Evolutionary conservation across 2,113 vertebrate species (phyloP).

Genomic region (Poeciliopsis retropinna): DNA sequence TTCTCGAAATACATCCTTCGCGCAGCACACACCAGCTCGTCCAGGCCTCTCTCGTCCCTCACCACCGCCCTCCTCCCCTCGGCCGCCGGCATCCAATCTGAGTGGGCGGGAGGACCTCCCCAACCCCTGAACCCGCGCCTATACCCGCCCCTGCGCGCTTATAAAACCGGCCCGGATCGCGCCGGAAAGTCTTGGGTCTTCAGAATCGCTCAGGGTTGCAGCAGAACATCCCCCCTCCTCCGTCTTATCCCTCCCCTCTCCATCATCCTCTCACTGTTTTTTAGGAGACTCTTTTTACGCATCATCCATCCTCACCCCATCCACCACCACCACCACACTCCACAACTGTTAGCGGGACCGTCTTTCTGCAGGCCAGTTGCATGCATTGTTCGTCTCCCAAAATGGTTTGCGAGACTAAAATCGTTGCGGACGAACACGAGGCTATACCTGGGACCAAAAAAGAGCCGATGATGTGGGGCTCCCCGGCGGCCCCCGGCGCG

Average conservation of each 20-base stretch:
- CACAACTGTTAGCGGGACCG: conserved; percentile 39
- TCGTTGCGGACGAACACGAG: conserved; percentile 93
- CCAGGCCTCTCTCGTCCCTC: conserved; percentile 35
- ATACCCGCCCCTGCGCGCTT: conserved; percentile 78
- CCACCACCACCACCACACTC: neutral
- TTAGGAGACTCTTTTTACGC: conserved; percentile 45
- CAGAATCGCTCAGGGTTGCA: conserved; percentile 82
- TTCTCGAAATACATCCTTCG: conserved; percentile 50
- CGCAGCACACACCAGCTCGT: conserved; percentile 29
- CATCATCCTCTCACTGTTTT: conserved; percentile 63
- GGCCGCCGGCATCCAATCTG: conserved; percentile 83
- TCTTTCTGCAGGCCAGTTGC: conserved; percentile 85
- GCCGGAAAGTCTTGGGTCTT: conserved; percentile 85
- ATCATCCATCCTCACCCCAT: conserved; percentile 49
- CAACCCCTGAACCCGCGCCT: conserved; percentile 82
- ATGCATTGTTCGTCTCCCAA: conserved; percentile 96
- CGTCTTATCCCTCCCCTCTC: conserved; percentile 53
- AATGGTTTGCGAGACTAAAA: conserved; percentile 99
- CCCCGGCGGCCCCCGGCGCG: conserved; percentile 80
- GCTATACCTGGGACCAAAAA: conserved; percentile 89
- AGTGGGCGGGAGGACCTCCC: conserved; percentile 80
- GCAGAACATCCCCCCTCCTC: conserved; percentile 73
- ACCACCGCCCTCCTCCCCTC: conserved; percentile 37
- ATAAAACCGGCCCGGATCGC: conserved; percentile 89
- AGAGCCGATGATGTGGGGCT: conserved; percentile 91